phyloP scores from a whole-genome alignment of 2,888 invertebrate species.

The Cylindroiulus punctatus region DNA sequence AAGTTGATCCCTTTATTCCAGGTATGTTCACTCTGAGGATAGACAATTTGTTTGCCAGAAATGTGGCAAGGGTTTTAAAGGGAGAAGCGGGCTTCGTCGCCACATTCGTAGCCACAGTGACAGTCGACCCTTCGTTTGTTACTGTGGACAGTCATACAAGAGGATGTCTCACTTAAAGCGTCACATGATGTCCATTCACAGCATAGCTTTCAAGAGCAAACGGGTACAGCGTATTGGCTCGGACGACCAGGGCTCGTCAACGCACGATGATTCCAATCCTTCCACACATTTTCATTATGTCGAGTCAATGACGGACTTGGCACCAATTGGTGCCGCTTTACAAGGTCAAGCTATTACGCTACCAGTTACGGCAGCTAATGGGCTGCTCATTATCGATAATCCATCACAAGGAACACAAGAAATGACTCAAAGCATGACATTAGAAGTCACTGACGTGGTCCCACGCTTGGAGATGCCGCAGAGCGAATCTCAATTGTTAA shows the following conservation, averaged over 20 bases:
- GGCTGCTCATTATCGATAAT: conserved; percentile 41
- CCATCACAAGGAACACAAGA: not conserved
- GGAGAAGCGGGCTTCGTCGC: conserved; percentile 56
- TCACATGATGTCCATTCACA: conserved; percentile 57
- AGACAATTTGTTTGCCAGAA: conserved; percentile 63
- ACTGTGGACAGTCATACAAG: conserved; percentile 58
- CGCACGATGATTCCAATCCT: conserved; percentile 42
- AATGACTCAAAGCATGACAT: conserved; percentile 40
- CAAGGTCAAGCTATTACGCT: not conserved
- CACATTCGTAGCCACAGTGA: conserved; percentile 58
- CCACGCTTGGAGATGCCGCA: not conserved
- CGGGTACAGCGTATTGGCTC: conserved; percentile 54
- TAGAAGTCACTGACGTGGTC: conserved; percentile 42
- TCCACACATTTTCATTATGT: not conserved
- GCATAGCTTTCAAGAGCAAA: conserved; percentile 57
- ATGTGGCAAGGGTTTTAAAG: conserved; percentile 61
- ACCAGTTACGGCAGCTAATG: not conserved
- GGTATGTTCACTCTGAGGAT: conserved; percentile 65
- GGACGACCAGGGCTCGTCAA: not conserved
- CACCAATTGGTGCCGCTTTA: not conserved
- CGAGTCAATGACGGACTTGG: not conserved
- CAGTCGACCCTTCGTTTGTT: conserved; percentile 57
- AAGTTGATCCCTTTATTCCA: not conserved
- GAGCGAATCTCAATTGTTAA: not conserved
- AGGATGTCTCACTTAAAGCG: conserved; percentile 58